A percentile compares a stretch with the other conserved stretches of the same genome.
These are phyloP conservation scores for Gobiocypris rarus DNA, from an alignment of 2,113 vertebrate species.

Conservation along the genomic window DNA sequence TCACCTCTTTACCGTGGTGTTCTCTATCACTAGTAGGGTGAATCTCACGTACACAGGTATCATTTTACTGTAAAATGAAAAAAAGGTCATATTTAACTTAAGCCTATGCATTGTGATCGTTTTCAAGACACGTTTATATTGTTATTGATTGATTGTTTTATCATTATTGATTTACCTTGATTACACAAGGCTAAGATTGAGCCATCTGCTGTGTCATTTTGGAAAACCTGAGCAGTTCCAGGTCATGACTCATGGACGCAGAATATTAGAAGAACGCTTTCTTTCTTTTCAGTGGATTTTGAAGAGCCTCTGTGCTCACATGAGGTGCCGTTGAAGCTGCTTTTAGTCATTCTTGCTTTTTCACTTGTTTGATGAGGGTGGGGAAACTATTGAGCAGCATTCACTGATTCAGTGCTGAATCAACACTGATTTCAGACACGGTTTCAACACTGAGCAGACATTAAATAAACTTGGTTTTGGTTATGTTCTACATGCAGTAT, in stretches of 20 bases:
- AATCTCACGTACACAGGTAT: too few relatives aligned
- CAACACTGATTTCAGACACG: not conserved
- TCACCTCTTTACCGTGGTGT: too few relatives aligned
- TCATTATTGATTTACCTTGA: not conserved
- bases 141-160: not conserved
- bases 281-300: not conserved
- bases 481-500: not conserved
- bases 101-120: not conserved
- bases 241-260: not conserved
- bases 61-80: not conserved
- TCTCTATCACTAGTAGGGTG: too few relatives aligned
- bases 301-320: not conserved
- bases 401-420: not conserved
- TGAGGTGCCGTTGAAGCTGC: not conserved
- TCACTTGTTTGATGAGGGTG: not conserved
- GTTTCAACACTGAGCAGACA: not conserved
- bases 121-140: not conserved
- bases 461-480: not conserved
- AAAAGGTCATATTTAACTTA: not conserved
- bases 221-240: not conserved
- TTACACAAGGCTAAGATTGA: not conserved
- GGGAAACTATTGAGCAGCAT: not conserved
- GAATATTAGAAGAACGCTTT: not conserved
- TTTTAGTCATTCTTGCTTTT: not conserved
- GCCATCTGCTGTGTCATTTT: constrained; percentile 6